Base-by-base conservation (phyloP, 1,140 invertebrate species). In the Formica exsecta region DNA sequence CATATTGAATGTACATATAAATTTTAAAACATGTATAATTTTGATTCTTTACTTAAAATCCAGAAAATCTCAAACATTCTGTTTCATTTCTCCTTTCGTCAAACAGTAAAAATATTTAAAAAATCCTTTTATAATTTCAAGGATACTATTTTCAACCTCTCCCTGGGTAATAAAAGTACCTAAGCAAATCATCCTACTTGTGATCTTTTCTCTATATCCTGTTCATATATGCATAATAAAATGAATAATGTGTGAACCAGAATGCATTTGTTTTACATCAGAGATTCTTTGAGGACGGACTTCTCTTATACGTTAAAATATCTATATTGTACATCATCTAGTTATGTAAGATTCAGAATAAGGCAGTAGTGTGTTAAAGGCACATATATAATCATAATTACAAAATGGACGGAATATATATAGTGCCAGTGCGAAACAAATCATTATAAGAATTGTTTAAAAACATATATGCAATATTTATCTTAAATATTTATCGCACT, bases 371-470 rank as follows among this genome's bases (percentile, higher is more conserved):
- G 9, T 29, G n/a, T 75, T 86, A 13, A 41, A 73, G 32, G 36
- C 62, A 86, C 70, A 19, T 88, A 16, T 57, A 25, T 0, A 3
- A 75, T 2, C 62, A 44, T 77, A 41, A 48, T 83, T 54, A 71
- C 9, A 70, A 61, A 54, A 87, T 88, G 76, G 88, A 90, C 76
- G 89, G 81, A 89, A 65, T 66, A 29, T 29, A 51, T 80, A 16
- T 44, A 54, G 19, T 54, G 36, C 22, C 54, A 44, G 2, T 71
- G 5, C 0, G 1, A 41, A 73, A 13, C 16, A 13, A 29, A 65
- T 7, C 4, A 6, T 36, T 41, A 29, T 32, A 62, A 54, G 8
- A 54, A 13, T 54, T 9, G 9, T n/a, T 77, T 44, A 41, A 19
- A 9, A 66, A 2, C 29, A 3, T 38, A 54, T 3, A 2, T 1